A percentile compares a stretch with the other conserved stretches of the same genome.
phyloP scores from a whole-genome alignment of 2,888 invertebrate genomes.

The Augiades crinisus region DNA sequence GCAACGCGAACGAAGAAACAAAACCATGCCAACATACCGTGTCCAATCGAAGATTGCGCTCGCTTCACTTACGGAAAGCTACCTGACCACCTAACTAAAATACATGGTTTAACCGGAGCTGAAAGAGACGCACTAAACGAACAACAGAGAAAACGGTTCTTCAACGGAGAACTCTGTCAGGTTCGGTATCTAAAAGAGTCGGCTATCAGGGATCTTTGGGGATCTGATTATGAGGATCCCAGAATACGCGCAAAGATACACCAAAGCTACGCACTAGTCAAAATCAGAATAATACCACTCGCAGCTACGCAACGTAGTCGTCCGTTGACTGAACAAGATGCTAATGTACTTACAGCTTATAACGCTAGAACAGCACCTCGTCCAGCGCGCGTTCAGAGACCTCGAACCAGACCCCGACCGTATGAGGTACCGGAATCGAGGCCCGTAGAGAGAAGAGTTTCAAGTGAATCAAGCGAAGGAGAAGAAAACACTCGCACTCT shows the following conservation, averaged over 20 bases:
- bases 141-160: constrained; percentile 75
- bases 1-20: constrained; percentile 73
- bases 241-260: constrained; percentile 73
- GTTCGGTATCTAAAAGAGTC: constrained; percentile 75
- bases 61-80: constrained; percentile 77
- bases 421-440: constrained; percentile 60
- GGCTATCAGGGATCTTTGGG: constrained; percentile 77
- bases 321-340: constrained; percentile 76
- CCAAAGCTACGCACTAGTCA: constrained; percentile 74
- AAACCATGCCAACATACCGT: constrained; percentile 78
- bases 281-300: constrained; percentile 74
- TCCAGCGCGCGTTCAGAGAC: constrained; percentile 61
- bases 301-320: constrained; percentile 70
- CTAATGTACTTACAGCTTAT: constrained; percentile 75
- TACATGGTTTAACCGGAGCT: constrained; percentile 72
- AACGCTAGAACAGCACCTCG: constrained; percentile 75
- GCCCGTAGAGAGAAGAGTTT: constrained; percentile 57
- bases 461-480: constrained; percentile 71
- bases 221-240: constrained; percentile 73
- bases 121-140: constrained; percentile 75
- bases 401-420: constrained; percentile 60
- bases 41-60: constrained; percentile 78
- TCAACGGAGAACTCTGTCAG: constrained; percentile 79
- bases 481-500: constrained; percentile 66
- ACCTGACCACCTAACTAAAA: constrained; percentile 75